Percentiles rank a stretch among this genome's conserved stretches.
Conservation (phyloP, 30 jellyfish, hydroid and myxozoan species). For the Catostylus mosaicus region DNA sequence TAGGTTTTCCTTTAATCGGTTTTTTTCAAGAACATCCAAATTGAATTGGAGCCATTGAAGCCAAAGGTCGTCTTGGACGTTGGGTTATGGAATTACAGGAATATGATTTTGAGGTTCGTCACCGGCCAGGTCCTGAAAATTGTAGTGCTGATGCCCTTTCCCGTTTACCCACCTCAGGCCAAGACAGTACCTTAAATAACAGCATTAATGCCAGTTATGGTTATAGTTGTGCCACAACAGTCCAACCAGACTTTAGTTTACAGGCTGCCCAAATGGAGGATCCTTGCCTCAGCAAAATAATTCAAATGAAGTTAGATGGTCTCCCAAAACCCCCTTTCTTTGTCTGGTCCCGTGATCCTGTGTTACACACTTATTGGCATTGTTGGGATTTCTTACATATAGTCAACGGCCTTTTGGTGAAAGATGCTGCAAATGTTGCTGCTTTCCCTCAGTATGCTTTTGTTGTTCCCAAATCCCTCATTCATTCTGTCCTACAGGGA, state of each 20-base stretch:
- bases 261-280: no score
- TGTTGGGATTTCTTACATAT: no score
- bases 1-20: no score
- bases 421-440: not conserved
- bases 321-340: constrained; percentile 43
- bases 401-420: constrained; percentile 34
- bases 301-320: constrained; percentile 15
- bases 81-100: no score
- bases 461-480: no score
- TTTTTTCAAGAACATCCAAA: no score
- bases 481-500: constrained; percentile 7
- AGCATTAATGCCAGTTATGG: not conserved
- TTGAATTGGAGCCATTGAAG: no score
- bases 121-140: constrained; percentile 38
- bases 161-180: not conserved
- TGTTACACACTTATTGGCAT: constrained; percentile 10
- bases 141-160: constrained; percentile 41
- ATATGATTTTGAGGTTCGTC: no score
- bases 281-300: no score
- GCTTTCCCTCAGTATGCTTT: no score
- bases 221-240: constrained; percentile 33
- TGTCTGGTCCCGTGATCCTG: constrained; percentile 39
- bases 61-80: constrained; percentile 32
- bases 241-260: constrained; percentile 7
- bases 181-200: not conserved